phyloP scores from a whole-genome alignment of 2,797 vertebrate species.

The Phoebastria nigripes region DNA sequence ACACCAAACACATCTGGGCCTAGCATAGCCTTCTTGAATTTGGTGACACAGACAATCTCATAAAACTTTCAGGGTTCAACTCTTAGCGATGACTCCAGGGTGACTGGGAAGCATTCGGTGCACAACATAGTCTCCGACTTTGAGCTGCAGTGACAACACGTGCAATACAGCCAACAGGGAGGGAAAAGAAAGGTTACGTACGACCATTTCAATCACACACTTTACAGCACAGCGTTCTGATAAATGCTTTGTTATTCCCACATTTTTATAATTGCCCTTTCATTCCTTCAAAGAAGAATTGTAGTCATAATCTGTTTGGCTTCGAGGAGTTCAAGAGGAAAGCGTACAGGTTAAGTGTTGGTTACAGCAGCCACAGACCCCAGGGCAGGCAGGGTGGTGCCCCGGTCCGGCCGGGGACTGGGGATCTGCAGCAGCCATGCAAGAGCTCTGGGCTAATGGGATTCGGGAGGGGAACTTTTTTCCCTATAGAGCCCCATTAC shows the following conservation, averaged over 20 bases:
- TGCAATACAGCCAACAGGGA: background rate
- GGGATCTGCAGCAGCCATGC: background rate
- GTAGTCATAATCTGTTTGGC: background rate
- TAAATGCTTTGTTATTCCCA: background rate
- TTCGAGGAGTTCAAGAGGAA: background rate
- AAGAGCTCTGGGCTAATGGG: background rate
- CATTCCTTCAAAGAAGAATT: background rate
- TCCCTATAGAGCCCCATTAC: background rate
- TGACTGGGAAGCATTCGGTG: background rate
- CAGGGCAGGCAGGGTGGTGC: background rate
- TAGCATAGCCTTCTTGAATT: background rate
- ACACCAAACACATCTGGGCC: background rate
- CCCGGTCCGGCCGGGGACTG: fast-evolving
- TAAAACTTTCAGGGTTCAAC: background rate
- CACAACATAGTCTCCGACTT: fast-evolving
- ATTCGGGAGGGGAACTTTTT: background rate
- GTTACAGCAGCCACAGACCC: background rate
- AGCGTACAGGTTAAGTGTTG: background rate
- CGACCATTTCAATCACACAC: background rate
- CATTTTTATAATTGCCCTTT: background rate
- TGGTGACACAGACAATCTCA: background rate
- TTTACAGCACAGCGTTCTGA: background rate
- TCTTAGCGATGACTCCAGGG: background rate
- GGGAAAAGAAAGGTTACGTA: background rate
- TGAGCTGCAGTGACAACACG: background rate